Base-by-base conservation (phyloP, 1,140 invertebrate genomes). In the Brachionus manjavacas region DNA sequence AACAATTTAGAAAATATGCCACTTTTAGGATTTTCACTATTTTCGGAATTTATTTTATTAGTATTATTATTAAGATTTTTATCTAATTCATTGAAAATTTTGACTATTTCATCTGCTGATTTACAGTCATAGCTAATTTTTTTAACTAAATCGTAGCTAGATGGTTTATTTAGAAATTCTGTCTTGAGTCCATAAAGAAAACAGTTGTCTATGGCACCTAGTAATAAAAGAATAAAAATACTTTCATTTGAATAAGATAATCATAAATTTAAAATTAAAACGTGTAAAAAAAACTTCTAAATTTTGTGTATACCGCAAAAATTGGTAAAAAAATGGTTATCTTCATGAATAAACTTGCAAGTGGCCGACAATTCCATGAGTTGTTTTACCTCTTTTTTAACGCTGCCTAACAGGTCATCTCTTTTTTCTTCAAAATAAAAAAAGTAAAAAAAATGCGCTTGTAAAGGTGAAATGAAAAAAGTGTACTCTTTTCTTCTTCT, bases 331-430 rank as follows among this genome's bases (percentile, higher is more conserved):
- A 93, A 93, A 81, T 94, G 94, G 87, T 94, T 95, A 85, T 96
- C 95, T 90, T 96, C 95, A 88, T 96, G 94, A 11, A 96, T 93
- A 88, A 94, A 96, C 90, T 96, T 96, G 85, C 93, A 92, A 1
- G 95, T 96, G 1, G 96, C 95, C 41, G 95, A 94, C 90, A 96
- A 95, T 91, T 96, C 95, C 95, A 96, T 96, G 55, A 96, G 93
- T 88, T 94, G 93, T 86, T 88, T 91, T 86, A 92, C 92, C 90
- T 95, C 94, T 88, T 94, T 94, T 89, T 95, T 95, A 14, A 95
- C 94, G 85, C 91, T 91, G 64, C 92, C 91, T 66, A 95, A 93
- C 43, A 95, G 91, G 85, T 92, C 92, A 86, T 94, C 94, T 88
- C 94, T 93, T 86, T 91, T 92, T 35, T 91, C 89, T 85, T 89